A percentile compares a stretch with the other conserved stretches of the same genome.
Evolutionary conservation across 64 coral and sea anemone genomes (phyloP).

Genomic region (Trachythela sp.): DNA sequence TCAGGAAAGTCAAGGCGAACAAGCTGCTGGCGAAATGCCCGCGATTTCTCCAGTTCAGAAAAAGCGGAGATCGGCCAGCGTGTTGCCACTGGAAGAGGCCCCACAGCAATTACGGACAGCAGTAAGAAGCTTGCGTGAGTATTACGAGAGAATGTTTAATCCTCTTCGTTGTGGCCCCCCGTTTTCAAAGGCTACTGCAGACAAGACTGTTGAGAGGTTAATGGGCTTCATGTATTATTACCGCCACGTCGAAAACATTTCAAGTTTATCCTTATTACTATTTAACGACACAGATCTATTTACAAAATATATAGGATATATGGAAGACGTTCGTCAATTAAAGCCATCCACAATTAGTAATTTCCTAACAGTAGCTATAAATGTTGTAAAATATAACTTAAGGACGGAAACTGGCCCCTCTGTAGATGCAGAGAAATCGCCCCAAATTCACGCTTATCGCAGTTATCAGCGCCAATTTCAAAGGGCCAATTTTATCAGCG

Average conservation of each 20-base stretch:
- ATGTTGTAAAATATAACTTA: conserved; percentile 24
- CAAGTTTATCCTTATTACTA: background rate
- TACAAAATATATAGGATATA: background rate
- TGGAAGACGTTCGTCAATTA: conserved; percentile 5
- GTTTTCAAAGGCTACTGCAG: background rate
- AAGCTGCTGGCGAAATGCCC: too few species aligned
- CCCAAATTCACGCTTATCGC: background rate
- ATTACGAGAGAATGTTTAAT: background rate
- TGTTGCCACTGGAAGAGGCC: too few species aligned
- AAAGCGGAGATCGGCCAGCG: too few species aligned
- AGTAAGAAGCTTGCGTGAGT: background rate
- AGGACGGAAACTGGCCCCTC: background rate
- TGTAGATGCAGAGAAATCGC: conserved; percentile 1
- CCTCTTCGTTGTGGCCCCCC: background rate
- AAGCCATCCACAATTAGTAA: conserved; percentile 19
- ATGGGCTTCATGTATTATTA: background rate
- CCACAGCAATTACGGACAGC: background rate
- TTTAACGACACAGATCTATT: background rate
- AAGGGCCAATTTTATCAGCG: background rate
- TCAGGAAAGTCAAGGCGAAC: too few species aligned
- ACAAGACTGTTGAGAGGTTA: background rate
- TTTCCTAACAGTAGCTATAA: background rate
- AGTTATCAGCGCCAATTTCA: conserved; percentile 21
- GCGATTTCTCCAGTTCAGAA: too few species aligned
- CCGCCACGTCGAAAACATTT: background rate